Base-by-base conservation (phyloP, 2,888 invertebrate species). In the Hypselothyrea guttata region DNA sequence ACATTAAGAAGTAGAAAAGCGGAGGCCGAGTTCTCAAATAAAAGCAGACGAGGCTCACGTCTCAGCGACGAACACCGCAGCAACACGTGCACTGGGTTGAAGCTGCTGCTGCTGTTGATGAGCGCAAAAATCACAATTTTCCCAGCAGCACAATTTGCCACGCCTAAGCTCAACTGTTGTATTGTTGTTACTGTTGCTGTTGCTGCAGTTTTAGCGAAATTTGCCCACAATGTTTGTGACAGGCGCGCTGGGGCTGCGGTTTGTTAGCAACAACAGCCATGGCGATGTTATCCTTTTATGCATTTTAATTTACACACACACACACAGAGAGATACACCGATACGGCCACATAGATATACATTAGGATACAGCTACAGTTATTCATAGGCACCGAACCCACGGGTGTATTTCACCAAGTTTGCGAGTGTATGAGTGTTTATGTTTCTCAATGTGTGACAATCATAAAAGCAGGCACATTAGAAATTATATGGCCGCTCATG, bases 401-500 rank as follows among this genome's bases (percentile, higher is more conserved):
- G 81, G 78, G 82, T 71, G 78, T 75, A 70, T 75, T 79, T 81
- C 56, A 45, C 22, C 54, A 49, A 44, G 31, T 48, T 57, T 48
- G 47, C 54, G 38, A 37, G 35, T 41, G 11, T 45, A 35, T 47
- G 40, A 35, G 48, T 59, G 65, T 30, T 46, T 34, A 12, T 66
- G 60, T 56, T 16, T 56, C 52, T 51, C 59, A 57, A 54, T 69
- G 57, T 74, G 78, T 74, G 58, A 54, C 71, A 62, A 66, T 77
- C 84, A 81, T 81, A 84, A 81, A 84, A 77, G 75, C 81, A 76
- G 71, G 65, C 84, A 74, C 81, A 84, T 81, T 81, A 84, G 78
- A 82, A 81, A 81, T 81, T 84, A 81, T 78, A 81, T 72, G 82
- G 73, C 78, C 71, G 72, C 22, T 62, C 75, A 63, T 44, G 49